Evolutionary conservation across 2,888 invertebrate species (phyloP), one percentile per base, ranked within the genome.

Genomic region (Harpalus rufipes): DNA sequence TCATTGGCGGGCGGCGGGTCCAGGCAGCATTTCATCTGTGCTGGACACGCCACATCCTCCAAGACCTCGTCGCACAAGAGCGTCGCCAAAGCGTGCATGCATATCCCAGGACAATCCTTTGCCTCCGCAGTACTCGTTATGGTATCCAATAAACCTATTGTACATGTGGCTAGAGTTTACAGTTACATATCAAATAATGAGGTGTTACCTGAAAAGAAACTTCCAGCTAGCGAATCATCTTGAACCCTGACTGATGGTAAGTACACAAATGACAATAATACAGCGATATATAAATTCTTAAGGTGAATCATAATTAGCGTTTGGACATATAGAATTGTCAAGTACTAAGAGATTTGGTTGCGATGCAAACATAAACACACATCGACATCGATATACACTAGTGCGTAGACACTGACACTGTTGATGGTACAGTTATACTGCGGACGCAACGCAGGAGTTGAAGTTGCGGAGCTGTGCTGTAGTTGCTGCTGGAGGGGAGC

Each of bases 31-130:
- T 96, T 94, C 96, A 97, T 96, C 87, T 94, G 95, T 1, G 95
- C 91, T 25, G 97, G 96, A 88, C 97, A 97, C 85, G 94, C 94
- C 18, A 96, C 95, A 89, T 97, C 95, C 85, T 97, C 96, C 79
- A 96, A 92, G 16, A 97, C 97, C 87, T 97, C 95, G 90, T 95
- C 95, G 90, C 97, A 97, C 88, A 97, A 96, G 86, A 97, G 91
- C 0, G 97, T 95, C 1, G 97, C 96, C 85, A 97, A 91, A 8
- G 96, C 94, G 89, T 97, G 97, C 86, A 97, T 96, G 91, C 97
- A 97, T 85, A 96, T 95, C 0, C 97, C 97, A 0, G 97, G 97
- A 89, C 97, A 97, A 90, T 96, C 95, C 91, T 96, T 96, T 85
- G 95, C 94, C 90, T 96, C 96, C 85, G 95, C 96, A 85, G 97